Evolutionary conservation across 37 sponge, comb jelly and placozoan species (phyloP), one percentile per base, ranked within the genome.

Genomic region (Cladorhizidae sp.): DNA sequence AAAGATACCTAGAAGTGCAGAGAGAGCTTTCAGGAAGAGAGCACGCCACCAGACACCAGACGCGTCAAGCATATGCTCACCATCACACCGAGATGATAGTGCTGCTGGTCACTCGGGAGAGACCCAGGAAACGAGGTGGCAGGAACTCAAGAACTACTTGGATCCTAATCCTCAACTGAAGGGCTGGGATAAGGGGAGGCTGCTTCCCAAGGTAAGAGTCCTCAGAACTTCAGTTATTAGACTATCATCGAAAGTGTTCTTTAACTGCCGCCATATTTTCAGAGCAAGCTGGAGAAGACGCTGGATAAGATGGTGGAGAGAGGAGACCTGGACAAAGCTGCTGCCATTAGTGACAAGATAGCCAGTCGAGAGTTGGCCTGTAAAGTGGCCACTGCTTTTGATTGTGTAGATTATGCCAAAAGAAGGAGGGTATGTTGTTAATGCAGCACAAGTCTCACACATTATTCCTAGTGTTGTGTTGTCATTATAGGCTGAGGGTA

Each of bases 111-210:
- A 61, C 28, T 23, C 25, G 12, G 62, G 29, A 28, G 28, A 61
- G 29, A 28, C 23, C 8, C 1, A 7, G n/a, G 73, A 76, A 25
- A 57, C 15, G 31, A 40, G 70, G 57, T 92, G 92, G 92, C 41
- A 64, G 3, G 80, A 76, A 39, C 52, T 92, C 1, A 83, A 69
- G 37, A 41, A 78, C n/a, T 92, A 80, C 51, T 42, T 83, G 32
- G 88, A 92, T 50, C 88, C 88, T 23, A 92, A 92, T 32, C 88
- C 92, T 39, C 92, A 91, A 45, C 78, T 91, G 40, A 84, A 62
- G 29, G 85, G 81, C 0, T 50, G 64, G 57, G 81, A 75, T 40
- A 74, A 40, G 1, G 81, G 86, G 22, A 64, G 57, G 28, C 29
- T 73, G 42, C 43, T 49, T 6, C 73, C 70, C 0, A 82, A 83